Evolutionary conservation across 1,140 invertebrate species (phyloP), one percentile per base, ranked within the genome.

Genomic region (Rhopalosiphum maidis): DNA sequence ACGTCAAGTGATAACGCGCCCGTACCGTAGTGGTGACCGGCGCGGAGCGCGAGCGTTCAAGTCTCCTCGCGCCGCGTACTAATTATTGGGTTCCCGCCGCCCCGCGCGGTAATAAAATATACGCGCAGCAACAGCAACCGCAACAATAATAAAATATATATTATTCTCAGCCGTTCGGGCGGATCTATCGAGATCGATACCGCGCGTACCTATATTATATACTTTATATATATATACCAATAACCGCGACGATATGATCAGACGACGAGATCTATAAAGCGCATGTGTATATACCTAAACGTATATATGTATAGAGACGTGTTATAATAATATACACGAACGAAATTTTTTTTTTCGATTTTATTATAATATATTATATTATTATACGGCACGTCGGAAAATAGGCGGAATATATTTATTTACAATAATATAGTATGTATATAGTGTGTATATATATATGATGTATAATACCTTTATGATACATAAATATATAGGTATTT

Each of bases 61-160:
- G 85, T 87, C 85, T 87, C 85, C 41, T 41, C 37, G 35, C 86
- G n/a, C 48, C 51, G 88, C 83, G 37, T 15, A 43, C 54, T 90
- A 90, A 90, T 90, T 90, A 90, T 90, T 90, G 54, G 89, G 89
- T 90, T 41, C 43, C 48, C 37, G 37, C 89, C 54, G 89, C 51
- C n/a, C 37, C n/a, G 48, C 87, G 48, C 22, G 22, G 51, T 37
- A 89, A 89, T 89, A 89, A 55, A 89, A 41, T 55, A 55, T 41
- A 55, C 86, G 43, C 86, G 86, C 46, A 22, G 6, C 46, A 11
- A 54, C 37, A 48, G 30, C 85, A 87, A 85, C 37, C 46, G 41
- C 85, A 87, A 85, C 37, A 41, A 85, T 85, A 85, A 85, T 46
- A 87, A 87, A n/a, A n/a, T 35, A 54, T 88, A 54, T 86, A 89